Evolutionary conservation across 2,888 invertebrate species (phyloP), one percentile per base, ranked within the genome.

Genomic region (Scotopteryx bipunctaria): DNA sequence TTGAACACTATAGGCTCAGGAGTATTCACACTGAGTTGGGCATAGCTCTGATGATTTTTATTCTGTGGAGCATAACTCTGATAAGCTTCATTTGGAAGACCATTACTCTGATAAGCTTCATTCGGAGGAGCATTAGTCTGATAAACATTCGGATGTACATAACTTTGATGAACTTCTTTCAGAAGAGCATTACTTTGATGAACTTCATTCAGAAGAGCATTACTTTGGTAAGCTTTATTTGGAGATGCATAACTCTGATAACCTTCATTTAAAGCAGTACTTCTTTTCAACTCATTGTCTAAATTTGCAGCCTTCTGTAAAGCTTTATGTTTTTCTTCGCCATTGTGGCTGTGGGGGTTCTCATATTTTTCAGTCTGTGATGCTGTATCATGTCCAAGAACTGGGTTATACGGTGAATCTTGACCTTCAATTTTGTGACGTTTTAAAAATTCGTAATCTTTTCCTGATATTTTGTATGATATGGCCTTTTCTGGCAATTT

Each of bases 1-100:
- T 94, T 94, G 67, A 92, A 93, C 55, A 94, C 89, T 15, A 92
- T 85, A 19, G 76, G 74, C 21, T 92, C 51, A 13, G 57, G 47
- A 25, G 36, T 45, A 6, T 11, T 55, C 14, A 36, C 21, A 25
- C 27, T 40, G 3, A 37, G 44, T 41, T 48, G 27, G 19, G 23
- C 36, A 33, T 36, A 48, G 31, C 17, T 49, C 16, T 37, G 29
- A n/a, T n/a, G n/a, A n/a, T n/a, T n/a, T n/a, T n/a, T n/a, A n/a
- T n/a, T n/a, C n/a, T n/a, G n/a, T n/a, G n/a, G n/a, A n/a, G n/a
- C n/a, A n/a, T n/a, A n/a, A n/a, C n/a, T n/a, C n/a, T n/a, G n/a
- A n/a, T n/a, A n/a, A n/a, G n/a, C n/a, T n/a, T n/a, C n/a, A n/a
- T n/a, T n/a, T n/a, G n/a, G n/a, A n/a, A n/a, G n/a, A n/a, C n/a